phyloP scores from a whole-genome alignment of 2,113 vertebrate genomes.

The Corythornis vintsioides region DNA sequence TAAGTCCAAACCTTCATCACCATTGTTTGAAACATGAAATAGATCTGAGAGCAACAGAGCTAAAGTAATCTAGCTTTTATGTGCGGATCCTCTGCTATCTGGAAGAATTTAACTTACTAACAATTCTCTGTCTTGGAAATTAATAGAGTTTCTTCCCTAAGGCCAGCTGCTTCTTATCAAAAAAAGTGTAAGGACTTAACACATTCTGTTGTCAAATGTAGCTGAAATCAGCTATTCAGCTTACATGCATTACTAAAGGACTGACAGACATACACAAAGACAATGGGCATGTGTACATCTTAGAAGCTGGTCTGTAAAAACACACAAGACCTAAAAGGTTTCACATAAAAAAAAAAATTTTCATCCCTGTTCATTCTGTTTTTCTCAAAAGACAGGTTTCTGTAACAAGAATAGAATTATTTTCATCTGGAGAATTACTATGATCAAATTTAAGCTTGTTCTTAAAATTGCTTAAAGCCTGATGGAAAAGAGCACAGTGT shows the following conservation, averaged over 20 bases:
- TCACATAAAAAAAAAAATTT: background rate
- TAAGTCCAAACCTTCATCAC: background rate
- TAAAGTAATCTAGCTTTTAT: background rate
- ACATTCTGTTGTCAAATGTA: background rate
- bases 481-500: background rate
- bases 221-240: background rate
- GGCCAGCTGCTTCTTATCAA: background rate
- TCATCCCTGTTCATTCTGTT: background rate
- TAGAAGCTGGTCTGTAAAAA: background rate
- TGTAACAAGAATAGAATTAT: background rate
- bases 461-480: background rate
- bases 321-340: background rate
- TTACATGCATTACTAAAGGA: background rate
- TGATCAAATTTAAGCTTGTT: background rate
- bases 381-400: background rate
- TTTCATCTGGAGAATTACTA: background rate
- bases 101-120: background rate
- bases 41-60: background rate
- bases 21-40: background rate
- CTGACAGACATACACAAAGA: background rate
- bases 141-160: background rate
- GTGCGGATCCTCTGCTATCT: background rate
- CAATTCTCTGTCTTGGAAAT: background rate
- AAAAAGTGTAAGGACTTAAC: background rate
- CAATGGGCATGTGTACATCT: accelerated